A percentile compares a stretch with the other conserved stretches of the same genome.
Evolutionary conservation across 2,113 vertebrate species (phyloP).

Genomic region (Aphelocoma coerulescens): DNA sequence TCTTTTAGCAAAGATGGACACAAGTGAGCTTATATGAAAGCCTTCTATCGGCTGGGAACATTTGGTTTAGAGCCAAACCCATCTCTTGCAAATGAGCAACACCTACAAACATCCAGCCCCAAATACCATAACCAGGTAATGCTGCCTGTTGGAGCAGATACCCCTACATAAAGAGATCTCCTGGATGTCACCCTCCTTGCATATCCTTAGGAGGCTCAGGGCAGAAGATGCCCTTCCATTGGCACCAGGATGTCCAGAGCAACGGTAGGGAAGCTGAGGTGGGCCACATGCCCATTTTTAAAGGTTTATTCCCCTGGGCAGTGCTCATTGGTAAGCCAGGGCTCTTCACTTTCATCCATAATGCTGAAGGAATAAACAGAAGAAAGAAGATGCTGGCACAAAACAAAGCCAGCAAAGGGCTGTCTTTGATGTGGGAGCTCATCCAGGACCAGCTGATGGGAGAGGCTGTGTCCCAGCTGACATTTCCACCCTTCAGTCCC

Average conservation of each 20-base stretch:
- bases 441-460: background rate
- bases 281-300: background rate
- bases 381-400: background rate
- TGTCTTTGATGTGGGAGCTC: background rate
- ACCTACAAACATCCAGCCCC: background rate
- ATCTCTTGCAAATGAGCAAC: background rate
- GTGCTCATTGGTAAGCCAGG: background rate
- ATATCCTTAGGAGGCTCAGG: background rate
- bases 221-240: background rate
- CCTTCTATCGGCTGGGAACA: background rate
- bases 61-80: background rate
- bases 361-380: background rate
- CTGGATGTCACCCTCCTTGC: background rate
- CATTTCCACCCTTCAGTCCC: accelerated
- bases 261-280: background rate
- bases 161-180: background rate
- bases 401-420: background rate
- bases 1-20: background rate
- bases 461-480: background rate
- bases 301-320: background rate
- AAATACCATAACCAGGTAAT: background rate
- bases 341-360: accelerated
- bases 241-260: background rate
- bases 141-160: background rate
- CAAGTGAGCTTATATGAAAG: background rate